phyloP scores from a whole-genome alignment of 2,888 invertebrate genomes.

The Nezara viridula region DNA sequence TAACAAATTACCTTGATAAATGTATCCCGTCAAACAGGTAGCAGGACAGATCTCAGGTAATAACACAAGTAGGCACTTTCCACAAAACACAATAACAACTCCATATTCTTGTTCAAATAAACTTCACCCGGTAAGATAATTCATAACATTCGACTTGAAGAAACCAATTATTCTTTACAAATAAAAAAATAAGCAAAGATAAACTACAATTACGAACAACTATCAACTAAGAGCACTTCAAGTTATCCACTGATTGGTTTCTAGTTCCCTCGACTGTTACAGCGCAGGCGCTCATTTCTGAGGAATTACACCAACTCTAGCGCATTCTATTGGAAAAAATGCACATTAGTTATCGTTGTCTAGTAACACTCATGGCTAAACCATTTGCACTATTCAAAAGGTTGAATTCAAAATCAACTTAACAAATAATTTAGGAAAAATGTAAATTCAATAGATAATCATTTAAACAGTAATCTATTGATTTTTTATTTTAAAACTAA shows the following conservation, averaged over 20 bases:
- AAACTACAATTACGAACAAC: slow-evolving; percentile 13
- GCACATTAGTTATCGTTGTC: background rate
- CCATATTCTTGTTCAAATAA: slow-evolving; percentile 61
- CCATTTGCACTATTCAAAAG: background rate
- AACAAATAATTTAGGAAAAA: background rate
- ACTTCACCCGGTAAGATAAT: slow-evolving; percentile 15
- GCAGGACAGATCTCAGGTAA: slow-evolving; percentile 64
- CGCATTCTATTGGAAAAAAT: slow-evolving; percentile 52
- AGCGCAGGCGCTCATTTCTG: slow-evolving; percentile 62
- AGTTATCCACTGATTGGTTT: slow-evolving; percentile 59
- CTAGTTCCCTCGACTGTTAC: slow-evolving; percentile 58
- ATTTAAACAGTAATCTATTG: too few species aligned
- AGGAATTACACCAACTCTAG: background rate
- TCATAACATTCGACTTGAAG: background rate
- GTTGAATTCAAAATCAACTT: background rate
- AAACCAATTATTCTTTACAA: background rate
- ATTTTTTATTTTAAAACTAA: background rate
- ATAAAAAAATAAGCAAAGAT: background rate
- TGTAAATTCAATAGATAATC: too few species aligned
- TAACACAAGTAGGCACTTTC: slow-evolving; percentile 65
- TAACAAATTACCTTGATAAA: slow-evolving; percentile 57
- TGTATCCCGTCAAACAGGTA: slow-evolving; percentile 65
- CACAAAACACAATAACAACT: slow-evolving; percentile 64
- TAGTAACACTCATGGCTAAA: background rate
- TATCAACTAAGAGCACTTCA: slow-evolving; percentile 56